Conservation (phyloP, 2,888 invertebrate species). For the Tethea ocularis region DNA sequence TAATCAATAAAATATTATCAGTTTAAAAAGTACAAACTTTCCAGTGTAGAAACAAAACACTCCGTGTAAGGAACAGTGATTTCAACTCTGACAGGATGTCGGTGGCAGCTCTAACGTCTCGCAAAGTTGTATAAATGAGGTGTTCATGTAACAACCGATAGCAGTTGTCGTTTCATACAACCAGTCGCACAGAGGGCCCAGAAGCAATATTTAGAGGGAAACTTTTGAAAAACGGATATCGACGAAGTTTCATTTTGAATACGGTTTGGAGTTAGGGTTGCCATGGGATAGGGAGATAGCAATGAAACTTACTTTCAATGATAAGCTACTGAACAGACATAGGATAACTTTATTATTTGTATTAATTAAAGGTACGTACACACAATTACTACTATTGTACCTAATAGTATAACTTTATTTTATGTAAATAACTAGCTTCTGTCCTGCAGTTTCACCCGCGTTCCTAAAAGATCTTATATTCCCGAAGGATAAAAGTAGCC, state of each 20-base stretch:
- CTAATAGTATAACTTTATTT: too few relatives aligned
- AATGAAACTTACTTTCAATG: too few relatives aligned
- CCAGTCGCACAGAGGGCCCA: conserved; percentile 18
- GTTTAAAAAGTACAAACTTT: background rate
- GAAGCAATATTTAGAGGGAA: conserved; percentile 27
- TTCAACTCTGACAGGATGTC: conserved; percentile 23
- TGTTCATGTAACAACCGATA: conserved; percentile 27
- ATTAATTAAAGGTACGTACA: too few relatives aligned
- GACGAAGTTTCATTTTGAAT: conserved; percentile 22
- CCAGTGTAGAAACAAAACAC: background rate
- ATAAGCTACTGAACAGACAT: too few relatives aligned
- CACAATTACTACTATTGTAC: too few relatives aligned
- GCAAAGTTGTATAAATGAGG: conserved; percentile 35
- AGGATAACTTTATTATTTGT: too few relatives aligned
- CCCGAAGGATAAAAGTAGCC: too few relatives aligned
- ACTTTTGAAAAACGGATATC: conserved; percentile 21
- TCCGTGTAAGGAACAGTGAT: conserved; percentile 13
- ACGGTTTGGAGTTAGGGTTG: background rate
- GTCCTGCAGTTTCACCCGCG: too few relatives aligned
- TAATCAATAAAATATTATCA: too few relatives aligned
- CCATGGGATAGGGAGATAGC: background rate
- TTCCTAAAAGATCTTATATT: too few relatives aligned
- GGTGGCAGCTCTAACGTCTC: conserved; percentile 23
- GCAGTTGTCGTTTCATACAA: conserved; percentile 21
- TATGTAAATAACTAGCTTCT: too few relatives aligned